Conservation (phyloP, 2,797 vertebrate genomes). For the Prionace glauca region DNA sequence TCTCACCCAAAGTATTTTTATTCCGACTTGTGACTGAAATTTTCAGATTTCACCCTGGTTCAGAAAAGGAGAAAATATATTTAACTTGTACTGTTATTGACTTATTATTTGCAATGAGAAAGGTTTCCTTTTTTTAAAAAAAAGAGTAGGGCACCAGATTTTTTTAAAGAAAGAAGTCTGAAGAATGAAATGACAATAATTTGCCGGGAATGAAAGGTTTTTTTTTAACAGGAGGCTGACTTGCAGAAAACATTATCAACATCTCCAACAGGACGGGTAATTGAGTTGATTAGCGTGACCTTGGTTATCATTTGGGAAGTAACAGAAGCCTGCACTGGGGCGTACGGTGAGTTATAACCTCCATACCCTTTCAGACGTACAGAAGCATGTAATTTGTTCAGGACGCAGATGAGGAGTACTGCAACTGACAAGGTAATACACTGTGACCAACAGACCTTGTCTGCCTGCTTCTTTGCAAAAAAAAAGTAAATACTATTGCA, state of each 20-base stretch:
- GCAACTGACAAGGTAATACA: slow-evolving; percentile 65
- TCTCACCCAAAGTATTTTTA: not conserved
- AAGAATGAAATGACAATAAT: slow-evolving; percentile 95
- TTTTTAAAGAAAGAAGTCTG: slow-evolving; percentile 38
- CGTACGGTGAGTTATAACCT: slow-evolving; percentile 81
- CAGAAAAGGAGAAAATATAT: not conserved
- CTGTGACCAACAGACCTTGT: slow-evolving; percentile 63
- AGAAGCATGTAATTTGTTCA: slow-evolving; percentile 67
- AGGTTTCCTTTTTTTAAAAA: not conserved
- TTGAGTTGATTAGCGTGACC: slow-evolving; percentile 98
- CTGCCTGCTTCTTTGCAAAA: slow-evolving; percentile 48
- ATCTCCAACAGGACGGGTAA: slow-evolving; percentile 88
- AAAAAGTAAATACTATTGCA: slow-evolving; percentile 25
- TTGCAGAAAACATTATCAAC: slow-evolving; percentile 98
- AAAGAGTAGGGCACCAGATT: no score
- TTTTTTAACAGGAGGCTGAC: slow-evolving; percentile 94
- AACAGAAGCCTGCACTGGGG: slow-evolving; percentile 72
- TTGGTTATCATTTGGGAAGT: slow-evolving; percentile 76
- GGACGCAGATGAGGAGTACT: slow-evolving; percentile 60
- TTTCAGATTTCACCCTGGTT: not conserved
- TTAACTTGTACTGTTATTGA: not conserved
- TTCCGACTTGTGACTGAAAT: no score
- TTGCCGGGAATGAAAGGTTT: slow-evolving; percentile 89
- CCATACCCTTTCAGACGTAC: slow-evolving; percentile 53
- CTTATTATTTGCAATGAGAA: not conserved